Evolutionary conservation across 2,888 invertebrate genomes (phyloP), one percentile per base, ranked within the genome.

Genomic region (Nymphalis polychloros): DNA sequence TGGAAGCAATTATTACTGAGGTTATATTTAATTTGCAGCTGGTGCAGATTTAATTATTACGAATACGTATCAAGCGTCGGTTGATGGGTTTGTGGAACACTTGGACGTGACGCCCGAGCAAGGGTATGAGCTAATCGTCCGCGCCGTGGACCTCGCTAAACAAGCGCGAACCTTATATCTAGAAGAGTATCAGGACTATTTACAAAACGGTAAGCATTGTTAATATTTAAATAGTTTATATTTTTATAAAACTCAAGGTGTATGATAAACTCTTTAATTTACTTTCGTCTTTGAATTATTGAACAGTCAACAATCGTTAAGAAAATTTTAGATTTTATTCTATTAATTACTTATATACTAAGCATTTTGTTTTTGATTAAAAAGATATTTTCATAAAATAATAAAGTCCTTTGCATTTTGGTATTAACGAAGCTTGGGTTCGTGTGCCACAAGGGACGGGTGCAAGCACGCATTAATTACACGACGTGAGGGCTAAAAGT

Each of bases 31-130:
- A 17, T 61, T 66, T 66, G 35, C 91, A 95, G 97, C 97, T 81
- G 98, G 98, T 23, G 96, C 98, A 52, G 96, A 98, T 81, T 89
- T 98, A 70, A 95, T 98, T 77, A 94, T 96, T 81, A 98, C 98
- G 50, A 96, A 97, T 80, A 97, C 97, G 55, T 98, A 98, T 88
- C 98, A 98, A 90, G 96, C 97, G 7, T 96, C 96, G 64, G 92
- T 96, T 67, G 94, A 94, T 64, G 96, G 97, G 8, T 97, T 97
- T 82, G 91, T 94, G 79, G 93, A 96, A 81, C 94, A 97, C 87
- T 90, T 97, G 71, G 94, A 95, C 35, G 84, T 97, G 64, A 93
- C 94, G 55, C 92, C 94, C 75, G 93, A 95, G 70, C 94, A 96
- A 79, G 96, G 96, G 68, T 90, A 95, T 74, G 93, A 94, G 68